Evolutionary conservation across 2,113 vertebrate species (phyloP).

Genomic region (Pungitius pungitius): DNA sequence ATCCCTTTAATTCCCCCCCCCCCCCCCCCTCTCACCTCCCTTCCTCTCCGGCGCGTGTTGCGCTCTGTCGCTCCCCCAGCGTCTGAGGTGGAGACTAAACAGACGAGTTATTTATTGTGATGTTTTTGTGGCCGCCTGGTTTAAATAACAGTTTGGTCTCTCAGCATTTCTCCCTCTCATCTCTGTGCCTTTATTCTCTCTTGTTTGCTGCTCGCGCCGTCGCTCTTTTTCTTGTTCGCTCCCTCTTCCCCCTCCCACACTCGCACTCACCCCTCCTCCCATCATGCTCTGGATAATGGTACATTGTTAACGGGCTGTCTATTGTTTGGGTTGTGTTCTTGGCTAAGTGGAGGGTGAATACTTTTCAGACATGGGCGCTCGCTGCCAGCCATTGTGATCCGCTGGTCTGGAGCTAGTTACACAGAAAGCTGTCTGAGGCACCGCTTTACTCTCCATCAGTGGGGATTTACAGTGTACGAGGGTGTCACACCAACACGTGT

Average conservation of each 20-base stretch:
- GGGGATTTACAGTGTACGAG: constrained; percentile 66
- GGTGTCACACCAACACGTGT: constrained; percentile 49
- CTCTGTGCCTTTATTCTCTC: constrained; percentile 66
- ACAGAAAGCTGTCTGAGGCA: constrained; percentile 63
- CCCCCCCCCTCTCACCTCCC: constrained; percentile 42
- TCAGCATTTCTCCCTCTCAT: constrained; percentile 69
- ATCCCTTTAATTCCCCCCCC: constrained; percentile 48
- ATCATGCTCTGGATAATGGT: constrained; percentile 74
- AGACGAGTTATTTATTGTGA: constrained; percentile 82
- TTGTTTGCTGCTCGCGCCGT: constrained; percentile 41
- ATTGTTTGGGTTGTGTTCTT: constrained; percentile 92
- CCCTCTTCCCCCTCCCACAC: constrained; percentile 21
- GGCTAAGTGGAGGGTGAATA: constrained; percentile 89
- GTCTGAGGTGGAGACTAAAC: constrained; percentile 79
- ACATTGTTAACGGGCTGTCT: constrained; percentile 79
- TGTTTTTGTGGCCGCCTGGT: constrained; percentile 78
- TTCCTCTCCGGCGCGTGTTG: constrained; percentile 37
- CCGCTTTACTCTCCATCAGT: constrained; percentile 72
- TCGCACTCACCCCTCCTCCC: constrained; percentile 50
- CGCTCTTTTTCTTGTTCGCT: constrained; percentile 45
- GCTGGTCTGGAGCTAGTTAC: constrained; percentile 79
- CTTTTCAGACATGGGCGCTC: constrained; percentile 88
- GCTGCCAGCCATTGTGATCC: constrained; percentile 91
- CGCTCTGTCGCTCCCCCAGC: constrained; percentile 58
- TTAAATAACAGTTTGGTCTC: constrained; percentile 82